A percentile compares a stretch with the other conserved stretches of the same genome.
phyloP scores from a whole-genome alignment of 2,113 vertebrate genomes.

The Catagonus wagneri region DNA sequence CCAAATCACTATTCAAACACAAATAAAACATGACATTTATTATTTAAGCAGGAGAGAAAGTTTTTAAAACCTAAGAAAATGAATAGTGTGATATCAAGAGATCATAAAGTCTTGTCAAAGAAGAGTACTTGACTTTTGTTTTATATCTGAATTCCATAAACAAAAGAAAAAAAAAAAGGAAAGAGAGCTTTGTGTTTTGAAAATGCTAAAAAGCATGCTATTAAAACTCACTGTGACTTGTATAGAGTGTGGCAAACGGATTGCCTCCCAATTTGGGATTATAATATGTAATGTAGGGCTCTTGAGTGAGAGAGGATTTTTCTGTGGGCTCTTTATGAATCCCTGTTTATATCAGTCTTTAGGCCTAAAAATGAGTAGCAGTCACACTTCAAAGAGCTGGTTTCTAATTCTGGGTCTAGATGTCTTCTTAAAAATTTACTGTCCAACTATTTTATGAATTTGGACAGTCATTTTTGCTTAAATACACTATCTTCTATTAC shows the following conservation, averaged over 20 bases:
- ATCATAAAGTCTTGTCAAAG: background rate
- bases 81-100: background rate
- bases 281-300: background rate
- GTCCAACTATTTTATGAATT: background rate
- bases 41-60: background rate
- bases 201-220: background rate
- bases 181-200: background rate
- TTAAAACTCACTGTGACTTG: background rate
- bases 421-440: background rate
- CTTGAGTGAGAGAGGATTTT: background rate
- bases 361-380: background rate
- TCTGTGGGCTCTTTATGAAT: background rate
- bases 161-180: background rate
- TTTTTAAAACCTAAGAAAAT: background rate
- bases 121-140: background rate
- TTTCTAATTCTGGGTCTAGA: background rate
- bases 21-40: background rate
- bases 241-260: fast-evolving
- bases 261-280: background rate
- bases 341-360: background rate
- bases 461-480: background rate
- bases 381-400: background rate
- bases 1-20: background rate
- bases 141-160: background rate
- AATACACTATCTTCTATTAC: background rate